These are phyloP conservation scores for Dreissena polymorpha DNA, from an alignment of 1,140 invertebrate species.

Conservation along the genomic window DNA sequence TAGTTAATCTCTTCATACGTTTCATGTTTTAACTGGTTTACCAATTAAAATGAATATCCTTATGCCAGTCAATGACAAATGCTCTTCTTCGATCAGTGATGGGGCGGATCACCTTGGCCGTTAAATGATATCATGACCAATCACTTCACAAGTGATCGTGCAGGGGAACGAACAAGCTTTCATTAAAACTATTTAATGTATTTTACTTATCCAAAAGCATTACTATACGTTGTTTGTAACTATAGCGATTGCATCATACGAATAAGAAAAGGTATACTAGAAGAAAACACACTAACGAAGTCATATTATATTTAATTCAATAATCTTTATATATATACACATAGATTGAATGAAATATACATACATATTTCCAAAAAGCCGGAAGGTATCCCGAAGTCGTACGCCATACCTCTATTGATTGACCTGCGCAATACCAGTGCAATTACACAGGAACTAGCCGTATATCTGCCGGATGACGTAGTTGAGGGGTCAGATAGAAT, in stretches of 20 bases:
- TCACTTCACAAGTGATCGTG: no score
- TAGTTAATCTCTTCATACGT: neutral
- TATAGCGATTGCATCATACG: neutral
- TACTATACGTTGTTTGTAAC: neutral
- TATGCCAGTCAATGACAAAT: no score
- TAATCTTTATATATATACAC: neutral
- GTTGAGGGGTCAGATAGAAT: conserved; percentile 17
- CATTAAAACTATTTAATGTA: neutral
- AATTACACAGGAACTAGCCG: neutral
- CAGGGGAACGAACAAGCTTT: no score
- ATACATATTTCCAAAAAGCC: conserved; percentile 20
- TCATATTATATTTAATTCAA: neutral
- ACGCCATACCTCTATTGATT: conserved; percentile 23
- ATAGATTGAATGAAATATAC: neutral
- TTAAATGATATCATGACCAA: no score
- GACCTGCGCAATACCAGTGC: neutral
- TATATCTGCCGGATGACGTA: conserved; percentile 19
- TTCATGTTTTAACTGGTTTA: neutral
- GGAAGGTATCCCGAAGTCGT: conserved; percentile 13
- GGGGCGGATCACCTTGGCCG: no score
- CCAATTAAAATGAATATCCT: neutral
- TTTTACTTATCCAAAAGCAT: neutral
- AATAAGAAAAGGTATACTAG: neutral
- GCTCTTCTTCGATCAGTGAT: no score
- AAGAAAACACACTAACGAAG: neutral